Conservation (phyloP, 2,113 vertebrate species). For the Blennius ocellaris region DNA sequence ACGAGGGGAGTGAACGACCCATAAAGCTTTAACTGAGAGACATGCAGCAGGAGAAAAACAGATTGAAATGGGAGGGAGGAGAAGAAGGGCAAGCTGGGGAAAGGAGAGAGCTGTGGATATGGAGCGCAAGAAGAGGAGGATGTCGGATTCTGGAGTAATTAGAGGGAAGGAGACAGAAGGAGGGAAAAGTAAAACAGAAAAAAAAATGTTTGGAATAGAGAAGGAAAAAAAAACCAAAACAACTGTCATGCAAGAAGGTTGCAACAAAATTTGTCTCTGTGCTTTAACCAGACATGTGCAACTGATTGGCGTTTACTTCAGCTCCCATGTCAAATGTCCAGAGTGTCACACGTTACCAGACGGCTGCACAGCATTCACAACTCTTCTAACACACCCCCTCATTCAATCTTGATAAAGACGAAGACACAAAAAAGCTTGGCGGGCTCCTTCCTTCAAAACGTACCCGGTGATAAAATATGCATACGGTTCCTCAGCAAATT, state of each 20-base stretch:
- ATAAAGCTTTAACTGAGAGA: constrained; percentile 74
- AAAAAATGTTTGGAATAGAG: constrained; percentile 10
- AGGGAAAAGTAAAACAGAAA: constrained; percentile 55
- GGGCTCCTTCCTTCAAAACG: constrained; percentile 73
- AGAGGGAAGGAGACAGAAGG: constrained; percentile 61
- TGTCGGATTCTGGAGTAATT: constrained; percentile 68
- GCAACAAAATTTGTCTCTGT: constrained; percentile 32
- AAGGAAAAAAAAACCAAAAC: constrained; percentile 51
- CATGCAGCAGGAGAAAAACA: constrained; percentile 52
- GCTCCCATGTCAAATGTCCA: constrained; percentile 61
- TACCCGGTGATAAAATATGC: constrained; percentile 79
- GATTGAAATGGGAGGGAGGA: constrained; percentile 56
- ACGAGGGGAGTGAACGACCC: constrained; percentile 69
- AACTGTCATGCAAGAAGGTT: constrained; percentile 32
- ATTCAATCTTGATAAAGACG: constrained; percentile 66
- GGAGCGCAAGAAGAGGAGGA: constrained; percentile 68
- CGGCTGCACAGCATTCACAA: constrained; percentile 46
- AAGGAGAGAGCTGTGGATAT: constrained; percentile 54
- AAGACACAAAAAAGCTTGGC: constrained; percentile 62
- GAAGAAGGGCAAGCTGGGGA: constrained; percentile 26
- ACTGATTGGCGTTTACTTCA: constrained; percentile 70
- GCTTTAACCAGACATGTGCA: constrained; percentile 55
- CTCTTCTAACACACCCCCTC: constrained; percentile 50
- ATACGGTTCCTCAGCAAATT: constrained; percentile 78
- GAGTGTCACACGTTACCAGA: constrained; percentile 62